Conservation (phyloP, 2,797 vertebrate species). For the Lithobates pipiens region DNA sequence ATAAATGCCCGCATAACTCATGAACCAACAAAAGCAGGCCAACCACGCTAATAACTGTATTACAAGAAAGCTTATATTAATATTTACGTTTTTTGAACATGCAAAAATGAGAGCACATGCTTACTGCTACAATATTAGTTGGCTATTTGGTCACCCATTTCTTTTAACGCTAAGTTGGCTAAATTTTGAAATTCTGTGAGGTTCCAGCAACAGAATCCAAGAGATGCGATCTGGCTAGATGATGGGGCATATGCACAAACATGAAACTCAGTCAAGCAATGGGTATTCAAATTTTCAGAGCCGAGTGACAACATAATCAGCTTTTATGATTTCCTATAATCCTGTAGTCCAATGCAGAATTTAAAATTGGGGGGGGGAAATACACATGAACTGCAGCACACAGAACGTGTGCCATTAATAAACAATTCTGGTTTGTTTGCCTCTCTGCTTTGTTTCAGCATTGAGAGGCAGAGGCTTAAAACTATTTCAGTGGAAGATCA, state of each 20-base stretch:
- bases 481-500: too few species aligned
- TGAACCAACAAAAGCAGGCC: neutral
- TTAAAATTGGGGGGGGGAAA: neutral
- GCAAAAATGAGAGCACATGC: neutral
- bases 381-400: neutral
- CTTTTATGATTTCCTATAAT: neutral
- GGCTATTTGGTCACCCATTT: neutral
- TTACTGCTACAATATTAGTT: neutral
- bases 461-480: too few species aligned
- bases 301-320: neutral
- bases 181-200: too few species aligned
- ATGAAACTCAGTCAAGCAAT: neutral
- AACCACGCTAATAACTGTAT: neutral
- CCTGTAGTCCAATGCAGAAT: neutral
- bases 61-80: neutral
- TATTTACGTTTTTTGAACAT: neutral
- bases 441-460: neutral
- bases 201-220: neutral
- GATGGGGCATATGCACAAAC: neutral
- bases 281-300: neutral
- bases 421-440: neutral
- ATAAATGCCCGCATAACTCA: neutral
- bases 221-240: neutral
- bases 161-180: neutral
- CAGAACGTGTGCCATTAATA: neutral